phyloP scores from a whole-genome alignment of 2,113 vertebrate species.

The Poeciliopsis retropinna region DNA sequence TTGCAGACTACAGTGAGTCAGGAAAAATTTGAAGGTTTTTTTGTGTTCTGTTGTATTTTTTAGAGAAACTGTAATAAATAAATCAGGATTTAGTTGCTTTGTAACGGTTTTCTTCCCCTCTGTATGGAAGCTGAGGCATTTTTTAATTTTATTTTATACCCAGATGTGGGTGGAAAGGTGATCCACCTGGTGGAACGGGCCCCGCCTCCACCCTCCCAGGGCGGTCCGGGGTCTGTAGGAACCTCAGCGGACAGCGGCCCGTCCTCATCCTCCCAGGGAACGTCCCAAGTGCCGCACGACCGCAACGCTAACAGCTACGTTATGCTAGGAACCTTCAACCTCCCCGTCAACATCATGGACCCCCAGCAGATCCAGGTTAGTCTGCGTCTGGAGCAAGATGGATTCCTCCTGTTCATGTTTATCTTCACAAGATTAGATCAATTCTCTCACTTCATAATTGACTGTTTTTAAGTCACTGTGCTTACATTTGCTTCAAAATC shows the following conservation, averaged over 20 bases:
- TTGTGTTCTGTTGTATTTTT: too few species aligned
- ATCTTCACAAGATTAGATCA: too few species aligned
- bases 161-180: slow-evolving; percentile 92
- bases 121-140: too few species aligned
- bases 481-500: too few species aligned
- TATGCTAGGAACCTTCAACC: slow-evolving; percentile 93
- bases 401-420: too few species aligned
- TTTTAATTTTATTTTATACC: slow-evolving; percentile 1
- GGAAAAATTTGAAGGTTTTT: neutral
- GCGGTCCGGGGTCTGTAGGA: slow-evolving; percentile 80
- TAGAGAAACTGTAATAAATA: too few species aligned
- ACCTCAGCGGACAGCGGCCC: slow-evolving; percentile 72
- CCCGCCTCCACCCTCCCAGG: slow-evolving; percentile 87
- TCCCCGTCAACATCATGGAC: slow-evolving; percentile 89
- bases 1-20: slow-evolving; percentile 89
- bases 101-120: too few species aligned
- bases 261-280: slow-evolving; percentile 78
- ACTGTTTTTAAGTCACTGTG: too few species aligned
- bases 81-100: too few species aligned
- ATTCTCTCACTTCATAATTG: too few species aligned
- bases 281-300: slow-evolving; percentile 81
- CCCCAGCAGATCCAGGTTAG: slow-evolving; percentile 83
- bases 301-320: slow-evolving; percentile 93
- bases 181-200: slow-evolving; percentile 93
- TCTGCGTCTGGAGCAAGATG: neutral